phyloP scores from a whole-genome alignment of 2,888 invertebrate species.

The Hypomecis atomaria region DNA sequence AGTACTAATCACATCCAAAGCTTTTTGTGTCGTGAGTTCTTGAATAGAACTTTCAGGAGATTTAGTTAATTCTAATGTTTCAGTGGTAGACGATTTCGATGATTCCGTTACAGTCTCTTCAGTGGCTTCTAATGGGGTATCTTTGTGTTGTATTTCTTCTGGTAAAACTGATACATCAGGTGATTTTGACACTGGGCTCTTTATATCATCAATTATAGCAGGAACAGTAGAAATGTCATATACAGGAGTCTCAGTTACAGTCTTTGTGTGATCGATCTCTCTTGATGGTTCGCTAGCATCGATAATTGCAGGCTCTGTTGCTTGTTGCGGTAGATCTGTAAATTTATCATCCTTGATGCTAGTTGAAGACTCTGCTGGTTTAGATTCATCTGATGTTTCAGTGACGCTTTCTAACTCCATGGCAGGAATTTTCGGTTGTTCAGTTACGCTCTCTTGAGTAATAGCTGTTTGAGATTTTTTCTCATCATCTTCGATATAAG shows the following conservation, averaged over 20 bases:
- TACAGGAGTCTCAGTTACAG: constrained; percentile 5
- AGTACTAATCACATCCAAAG: constrained; percentile 2
- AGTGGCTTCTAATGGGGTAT: not conserved
- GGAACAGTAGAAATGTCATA: constrained; percentile 1
- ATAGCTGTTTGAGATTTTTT: constrained; percentile 8
- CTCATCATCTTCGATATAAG: not conserved
- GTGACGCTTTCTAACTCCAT: not conserved
- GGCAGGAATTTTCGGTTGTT: constrained; percentile 1
- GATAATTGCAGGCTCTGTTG: constrained; percentile 7
- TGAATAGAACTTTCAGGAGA: constrained; percentile 3
- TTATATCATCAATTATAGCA: not conserved
- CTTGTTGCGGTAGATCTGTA: not conserved
- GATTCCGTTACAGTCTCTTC: constrained; percentile 8
- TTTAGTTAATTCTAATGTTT: constrained; percentile 8
- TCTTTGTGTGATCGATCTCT: not conserved
- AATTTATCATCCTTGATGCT: not conserved
- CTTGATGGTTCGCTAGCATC: constrained; percentile 3
- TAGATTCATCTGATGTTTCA: constrained; percentile 1
- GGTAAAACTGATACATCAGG: not conserved
- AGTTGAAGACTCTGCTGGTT: constrained; percentile 1
- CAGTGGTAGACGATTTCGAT: constrained; percentile 9
- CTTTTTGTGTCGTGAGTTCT: constrained; percentile 5
- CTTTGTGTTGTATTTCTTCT: constrained; percentile 5
- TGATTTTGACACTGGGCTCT: constrained; percentile 1
- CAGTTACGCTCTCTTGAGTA: constrained; percentile 14